Evolutionary conservation across 1,140 invertebrate species (phyloP), one percentile per base, ranked within the genome.

Genomic region (Chymomyza costata): DNA sequence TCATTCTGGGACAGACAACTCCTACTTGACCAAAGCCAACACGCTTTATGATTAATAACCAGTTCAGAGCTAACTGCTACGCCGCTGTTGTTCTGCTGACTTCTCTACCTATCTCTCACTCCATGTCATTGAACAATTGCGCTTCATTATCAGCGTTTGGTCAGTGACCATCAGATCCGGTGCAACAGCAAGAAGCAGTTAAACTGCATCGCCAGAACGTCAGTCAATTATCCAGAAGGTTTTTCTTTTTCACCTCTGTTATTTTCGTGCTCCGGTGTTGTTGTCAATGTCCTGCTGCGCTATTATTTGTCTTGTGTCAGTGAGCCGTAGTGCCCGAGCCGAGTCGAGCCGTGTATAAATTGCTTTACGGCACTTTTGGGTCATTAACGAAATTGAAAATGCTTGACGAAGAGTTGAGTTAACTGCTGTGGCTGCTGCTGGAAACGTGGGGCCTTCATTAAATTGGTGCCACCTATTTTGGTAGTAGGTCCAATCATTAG

Each of bases 361-460:
- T 82, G 70, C 70, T 78, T 68, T 71, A 73, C 71, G 78, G 68
- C 78, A 82, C 68, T 82, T 74, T 82, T 82, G 78, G 78, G 78
- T 82, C 78, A 82, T 82, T 82, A 82, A 82, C 76, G 56, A 82
- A 82, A 82, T 82, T 82, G 78, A 82, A 82, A 82, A 82, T 78
- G 64, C 60, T 53, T 45, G 61, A 62, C 70, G 41, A 70, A 59
- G 56, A 53, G 66, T 46, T 47, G 28, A 32, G 31, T 40, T 17
- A 28, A 11, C 21, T 48, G 45, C 25, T 13, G 35, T 14, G n/a
- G 25, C 18, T 47, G 31, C 34, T 6, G 19, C 46, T 37, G 5
- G 17, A 17, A 37, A 34, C 46, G 17, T 18, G 14, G 40, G 49
- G 14, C 14, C 18, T 13, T 15, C 60, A 74, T 73, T 64, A 67